A percentile compares a stretch with the other conserved stretches of the same genome.
phyloP scores from a whole-genome alignment of 2,797 vertebrate species.

The Gymnoscopelus microlampas region DNA sequence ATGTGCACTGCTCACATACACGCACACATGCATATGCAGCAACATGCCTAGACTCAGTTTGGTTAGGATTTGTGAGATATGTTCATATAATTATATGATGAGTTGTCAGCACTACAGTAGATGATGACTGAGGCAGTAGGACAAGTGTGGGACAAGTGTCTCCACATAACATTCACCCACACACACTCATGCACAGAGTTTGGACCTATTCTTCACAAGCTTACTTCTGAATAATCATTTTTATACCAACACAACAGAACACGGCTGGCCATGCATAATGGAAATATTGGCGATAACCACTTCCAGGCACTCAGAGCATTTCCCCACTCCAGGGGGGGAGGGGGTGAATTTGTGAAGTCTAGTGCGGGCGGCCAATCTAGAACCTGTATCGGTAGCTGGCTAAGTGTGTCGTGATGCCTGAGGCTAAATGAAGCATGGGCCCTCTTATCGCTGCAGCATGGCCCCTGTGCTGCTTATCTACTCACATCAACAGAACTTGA shows the following conservation, averaged over 20 bases:
- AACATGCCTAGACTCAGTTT: too few relatives aligned
- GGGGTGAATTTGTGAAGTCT: conserved; percentile 32
- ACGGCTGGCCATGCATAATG: conserved; percentile 62
- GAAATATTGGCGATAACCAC: conserved; percentile 62
- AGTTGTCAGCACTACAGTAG: too few relatives aligned
- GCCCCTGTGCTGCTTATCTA: conserved; percentile 67
- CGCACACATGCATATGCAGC: conserved; percentile 7
- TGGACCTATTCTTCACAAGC: neutral
- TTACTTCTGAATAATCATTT: conserved; percentile 61
- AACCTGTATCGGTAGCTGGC: conserved; percentile 67
- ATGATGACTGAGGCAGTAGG: too few relatives aligned
- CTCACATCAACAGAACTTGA: conserved; percentile 65
- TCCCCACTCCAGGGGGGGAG: conserved; percentile 37
- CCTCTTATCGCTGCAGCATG: conserved; percentile 68
- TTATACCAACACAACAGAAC: conserved; percentile 34
- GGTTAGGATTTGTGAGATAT: too few relatives aligned
- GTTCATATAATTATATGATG: neutral
- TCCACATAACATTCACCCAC: too few relatives aligned
- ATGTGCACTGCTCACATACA: conserved; percentile 32
- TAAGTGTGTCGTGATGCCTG: conserved; percentile 68
- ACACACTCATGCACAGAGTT: conserved; percentile 2
- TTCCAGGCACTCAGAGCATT: conserved; percentile 55
- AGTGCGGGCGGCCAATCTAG: conserved; percentile 60
- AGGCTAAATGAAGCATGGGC: conserved; percentile 68
- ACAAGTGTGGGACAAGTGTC: too few relatives aligned